Evolutionary conservation across 2,797 vertebrate species (phyloP).

Genomic region (Leuciscus waleckii): DNA sequence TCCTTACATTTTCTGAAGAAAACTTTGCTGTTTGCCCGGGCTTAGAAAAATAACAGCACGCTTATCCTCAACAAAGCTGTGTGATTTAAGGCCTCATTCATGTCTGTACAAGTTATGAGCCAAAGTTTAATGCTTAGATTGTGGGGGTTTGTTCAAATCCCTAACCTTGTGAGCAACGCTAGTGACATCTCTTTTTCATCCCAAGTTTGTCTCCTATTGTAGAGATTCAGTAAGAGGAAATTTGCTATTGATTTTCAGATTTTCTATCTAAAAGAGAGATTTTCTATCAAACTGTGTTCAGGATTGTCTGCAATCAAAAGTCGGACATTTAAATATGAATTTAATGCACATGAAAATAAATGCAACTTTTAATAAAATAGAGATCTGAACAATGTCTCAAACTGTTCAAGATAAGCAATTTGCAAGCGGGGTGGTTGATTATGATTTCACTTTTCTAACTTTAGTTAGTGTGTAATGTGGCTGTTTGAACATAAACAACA

Average conservation of each 20-base stretch:
- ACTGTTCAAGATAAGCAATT: neutral
- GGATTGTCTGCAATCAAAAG: neutral
- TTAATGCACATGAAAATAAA: neutral
- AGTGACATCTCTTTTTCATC: neutral
- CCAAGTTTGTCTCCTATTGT: neutral
- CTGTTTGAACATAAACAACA: too few relatives aligned
- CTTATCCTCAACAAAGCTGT: slow-evolving; percentile 6
- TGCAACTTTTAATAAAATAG: neutral
- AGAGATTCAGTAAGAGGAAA: neutral
- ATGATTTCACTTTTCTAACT: too few relatives aligned
- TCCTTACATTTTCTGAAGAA: slow-evolving; percentile 3
- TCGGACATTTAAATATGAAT: neutral
- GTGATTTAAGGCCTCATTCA: neutral
- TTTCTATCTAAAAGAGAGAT: neutral
- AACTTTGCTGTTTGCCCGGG: neutral
- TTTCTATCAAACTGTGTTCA: neutral
- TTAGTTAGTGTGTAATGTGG: too few relatives aligned
- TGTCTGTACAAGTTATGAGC: neutral
- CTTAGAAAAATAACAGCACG: neutral
- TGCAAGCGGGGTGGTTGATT: neutral
- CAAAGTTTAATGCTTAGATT: neutral
- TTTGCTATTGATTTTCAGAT: neutral
- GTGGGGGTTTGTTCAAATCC: neutral
- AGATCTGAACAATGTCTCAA: neutral
- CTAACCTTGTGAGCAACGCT: neutral